Evolutionary conservation across 2,888 invertebrate species (phyloP), one percentile per base, ranked within the genome.

Genomic region (Sarcophaga rosellei): DNA sequence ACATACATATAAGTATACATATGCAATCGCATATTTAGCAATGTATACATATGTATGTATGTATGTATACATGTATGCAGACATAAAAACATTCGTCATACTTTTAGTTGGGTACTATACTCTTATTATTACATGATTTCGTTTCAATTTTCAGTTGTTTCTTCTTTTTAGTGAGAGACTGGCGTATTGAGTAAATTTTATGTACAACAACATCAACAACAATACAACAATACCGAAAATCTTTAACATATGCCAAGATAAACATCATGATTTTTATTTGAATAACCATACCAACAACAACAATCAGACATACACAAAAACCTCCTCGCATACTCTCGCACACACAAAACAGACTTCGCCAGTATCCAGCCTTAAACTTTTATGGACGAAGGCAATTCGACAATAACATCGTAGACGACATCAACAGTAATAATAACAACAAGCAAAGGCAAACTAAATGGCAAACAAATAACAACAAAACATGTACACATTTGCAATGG

Each of bases 261-360:
- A 86, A 74, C 83, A 86, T 86, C 80, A 86, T 86, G 76, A 53
- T 63, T 81, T 66, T 63, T 63, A 70, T 77, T 78, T 82, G 25
- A 45, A 75, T 63, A 65, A n/a, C 25, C 21, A 23, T 11, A 77
- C 20, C 20, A 69, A 77, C 68, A 76, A 65, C 35, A 75, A 53
- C 47, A 63, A 74, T 15, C 21, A 23, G 45, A 47, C 44, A 47
- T 11, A 53, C 15, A 79, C 17, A 63, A 25, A 47, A n/a, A 72
- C 59, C 35, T 35, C 35, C 23, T 35, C 15, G 2, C 45, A n/a
- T 57, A 61, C 21, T 12, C 44, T 8, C 35, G 2, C 35, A 35
- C 17, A 53, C 17, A 17, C 17, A 53, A 53, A 53, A 5, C 53
- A 53, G 17, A 35, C 10, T 35, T 35, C 8, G 35, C 8, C 35